Base-by-base conservation (phyloP, 2,888 invertebrate species). In the Eupithecia abbreviata region DNA sequence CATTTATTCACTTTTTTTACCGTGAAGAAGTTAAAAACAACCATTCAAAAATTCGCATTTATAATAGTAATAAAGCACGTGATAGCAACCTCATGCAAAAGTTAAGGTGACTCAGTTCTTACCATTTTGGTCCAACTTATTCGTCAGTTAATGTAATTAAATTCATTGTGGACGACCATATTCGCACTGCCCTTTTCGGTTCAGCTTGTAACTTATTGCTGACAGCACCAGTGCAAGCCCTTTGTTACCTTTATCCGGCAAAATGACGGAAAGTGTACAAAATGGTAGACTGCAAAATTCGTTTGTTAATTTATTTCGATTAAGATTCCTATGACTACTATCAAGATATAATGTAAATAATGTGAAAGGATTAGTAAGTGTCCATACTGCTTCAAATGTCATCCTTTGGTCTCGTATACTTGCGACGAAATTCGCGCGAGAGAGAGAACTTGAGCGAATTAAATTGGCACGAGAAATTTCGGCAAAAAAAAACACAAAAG, bases 141-240 rank as follows among this genome's bases (percentile, higher is more conserved):
- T 88, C 84, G 84, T 88, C 87, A 87, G 82, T 6, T 84, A 65
- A 65, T 82, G 84, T 85, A 86, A 87, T 88, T 87, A 85, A 85
- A 84, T 77, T 84, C 84, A 89, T 90, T 90, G 90, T 90, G 85
- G 81, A 82, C 79, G 77, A 75, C 88, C 89, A 83, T 89, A 87
- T 87, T 86, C 80, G 88, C 79, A 49, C 76, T 81, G 85, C 84
- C 84, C 85, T 84, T 85, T 84, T 80, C 74, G 73, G 82, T 43
- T 62, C 82, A 82, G n/a, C 83, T 83, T 79, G 81, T 76, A 83
- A 85, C 82, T 85, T 84, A 85, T 82, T 80, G 84, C 82, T 82
- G 85, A 87, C 86, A 86, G 76, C 74, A 47, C 43, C 71, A 71
- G 67, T 77, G 70, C 67, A 67, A 66, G 49, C 66, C 70, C 66